Evolutionary conservation across 2,113 vertebrate species (phyloP).

Genomic region (Cacatua alba): DNA sequence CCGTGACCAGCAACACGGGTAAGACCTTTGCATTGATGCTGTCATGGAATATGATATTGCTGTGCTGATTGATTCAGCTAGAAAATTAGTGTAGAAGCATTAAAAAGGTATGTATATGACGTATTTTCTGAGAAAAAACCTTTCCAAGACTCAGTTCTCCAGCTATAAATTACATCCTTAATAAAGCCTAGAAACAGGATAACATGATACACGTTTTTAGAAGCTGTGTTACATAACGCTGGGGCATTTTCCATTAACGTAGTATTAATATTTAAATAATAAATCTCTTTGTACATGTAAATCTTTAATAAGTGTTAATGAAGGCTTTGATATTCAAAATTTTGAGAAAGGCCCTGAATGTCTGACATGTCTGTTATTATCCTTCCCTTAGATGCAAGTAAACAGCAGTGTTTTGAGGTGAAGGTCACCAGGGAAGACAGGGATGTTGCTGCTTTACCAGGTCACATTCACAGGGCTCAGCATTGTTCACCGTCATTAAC

Average conservation of each 20-base stretch:
- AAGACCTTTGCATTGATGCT: neutral
- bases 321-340: conserved; percentile 50
- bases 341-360: neutral
- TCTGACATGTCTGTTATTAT: conserved; percentile 43
- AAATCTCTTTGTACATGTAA: neutral
- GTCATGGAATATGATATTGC: neutral
- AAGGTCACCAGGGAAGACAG: neutral
- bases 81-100: neutral
- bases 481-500: conserved; percentile 17
- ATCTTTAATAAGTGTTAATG: conserved; percentile 62
- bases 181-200: neutral
- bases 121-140: neutral
- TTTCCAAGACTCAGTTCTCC: neutral
- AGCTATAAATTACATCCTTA: neutral
- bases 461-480: neutral
- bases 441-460: neutral
- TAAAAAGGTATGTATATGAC: neutral
- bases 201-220: neutral
- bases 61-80: neutral
- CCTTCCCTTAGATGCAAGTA: neutral
- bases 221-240: neutral
- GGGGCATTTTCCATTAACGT: neutral
- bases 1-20: neutral
- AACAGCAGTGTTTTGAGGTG: conserved; percentile 12
- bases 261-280: conserved; percentile 11